Evolutionary conservation across 2,797 vertebrate species (phyloP).

Genomic region (Enteromius mattozi): DNA sequence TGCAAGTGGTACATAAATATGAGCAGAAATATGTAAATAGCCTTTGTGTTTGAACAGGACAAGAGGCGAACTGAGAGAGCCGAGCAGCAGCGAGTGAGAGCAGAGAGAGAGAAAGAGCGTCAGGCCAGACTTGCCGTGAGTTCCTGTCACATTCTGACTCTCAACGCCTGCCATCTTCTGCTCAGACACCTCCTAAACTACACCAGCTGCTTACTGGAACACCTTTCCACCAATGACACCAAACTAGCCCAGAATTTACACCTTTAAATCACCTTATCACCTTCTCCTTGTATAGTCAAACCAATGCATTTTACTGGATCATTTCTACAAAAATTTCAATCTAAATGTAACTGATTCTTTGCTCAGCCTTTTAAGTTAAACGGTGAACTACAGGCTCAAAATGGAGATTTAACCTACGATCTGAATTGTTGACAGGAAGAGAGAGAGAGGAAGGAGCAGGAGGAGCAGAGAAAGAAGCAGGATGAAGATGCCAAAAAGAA

Average conservation of each 20-base stretch:
- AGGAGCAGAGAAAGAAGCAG: constrained; percentile 87
- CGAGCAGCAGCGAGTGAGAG: constrained; percentile 90
- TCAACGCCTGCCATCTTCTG: not conserved
- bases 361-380: not conserved
- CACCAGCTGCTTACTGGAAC: not conserved
- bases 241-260: constrained; percentile 3
- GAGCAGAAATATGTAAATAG: constrained; percentile 10
- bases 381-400: not conserved
- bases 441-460: constrained; percentile 90
- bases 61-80: constrained; percentile 93
- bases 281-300: not conserved
- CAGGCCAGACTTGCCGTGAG: constrained; percentile 90
- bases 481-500: constrained; percentile 97
- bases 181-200: not conserved
- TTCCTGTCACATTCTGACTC: not conserved
- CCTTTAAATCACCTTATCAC: not conserved
- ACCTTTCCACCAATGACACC: not conserved
- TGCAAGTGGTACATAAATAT: not conserved
- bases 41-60: constrained; percentile 78
- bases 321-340: not conserved
- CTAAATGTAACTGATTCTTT: not conserved
- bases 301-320: not conserved
- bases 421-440: constrained; percentile 83
- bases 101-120: constrained; percentile 93
- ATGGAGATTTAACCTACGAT: not conserved